These are phyloP conservation scores for Babylonia areolata DNA, from an alignment of 1,140 invertebrate genomes.

Conservation along the genomic window DNA sequence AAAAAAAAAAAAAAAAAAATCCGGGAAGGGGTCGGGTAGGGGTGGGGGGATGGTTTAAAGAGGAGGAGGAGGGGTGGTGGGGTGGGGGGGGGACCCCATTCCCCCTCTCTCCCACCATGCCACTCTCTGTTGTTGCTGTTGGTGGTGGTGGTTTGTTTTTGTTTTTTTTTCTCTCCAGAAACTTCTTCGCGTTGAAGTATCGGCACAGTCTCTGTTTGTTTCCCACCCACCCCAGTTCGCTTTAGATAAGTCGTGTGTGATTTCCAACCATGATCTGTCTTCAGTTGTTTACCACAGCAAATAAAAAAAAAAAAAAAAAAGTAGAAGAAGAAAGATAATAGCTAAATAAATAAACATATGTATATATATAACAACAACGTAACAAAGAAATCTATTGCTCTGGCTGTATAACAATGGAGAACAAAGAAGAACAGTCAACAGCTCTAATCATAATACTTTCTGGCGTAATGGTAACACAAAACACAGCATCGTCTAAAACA, in stretches of 20 bases:
- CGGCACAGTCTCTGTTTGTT: not conserved
- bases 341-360: not conserved
- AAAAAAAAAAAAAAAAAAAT: not conserved
- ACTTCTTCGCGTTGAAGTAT: not conserved
- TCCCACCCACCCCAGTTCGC: not conserved
- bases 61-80: not conserved
- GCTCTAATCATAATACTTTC: no score
- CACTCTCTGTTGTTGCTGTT: no score
- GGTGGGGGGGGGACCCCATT: not conserved
- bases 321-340: no score
- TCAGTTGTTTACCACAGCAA: not conserved
- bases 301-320: not conserved
- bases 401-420: no score
- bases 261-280: conserved; percentile 12
- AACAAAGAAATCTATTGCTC: not conserved
- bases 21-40: not conserved
- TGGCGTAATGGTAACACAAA: no score
- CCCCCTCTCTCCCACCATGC: conserved; percentile 13
- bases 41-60: not conserved
- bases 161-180: no score
- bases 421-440: no score
- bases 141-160: no score
- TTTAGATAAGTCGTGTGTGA: conserved; percentile 17
- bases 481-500: no score
- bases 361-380: not conserved